Conservation (phyloP, 2,113 vertebrate species). For the Tyrannus savana region DNA sequence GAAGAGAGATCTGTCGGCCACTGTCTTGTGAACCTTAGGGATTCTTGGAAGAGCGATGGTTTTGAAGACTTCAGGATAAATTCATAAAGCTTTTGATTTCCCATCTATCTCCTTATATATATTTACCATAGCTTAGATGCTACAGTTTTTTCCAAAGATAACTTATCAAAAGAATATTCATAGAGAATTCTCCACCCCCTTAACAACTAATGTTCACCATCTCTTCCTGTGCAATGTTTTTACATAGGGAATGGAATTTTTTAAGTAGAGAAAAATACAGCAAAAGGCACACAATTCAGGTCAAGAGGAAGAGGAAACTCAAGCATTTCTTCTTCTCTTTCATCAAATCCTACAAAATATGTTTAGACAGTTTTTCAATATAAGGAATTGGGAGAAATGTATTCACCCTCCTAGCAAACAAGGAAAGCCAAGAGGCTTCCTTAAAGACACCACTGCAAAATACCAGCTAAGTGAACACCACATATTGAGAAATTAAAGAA, state of each 20-base stretch:
- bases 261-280: neutral
- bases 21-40: neutral
- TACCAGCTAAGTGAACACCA: neutral
- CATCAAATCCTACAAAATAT: neutral
- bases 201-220: neutral
- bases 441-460: neutral
- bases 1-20: neutral
- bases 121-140: neutral
- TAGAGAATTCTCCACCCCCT: neutral
- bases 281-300: neutral
- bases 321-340: neutral
- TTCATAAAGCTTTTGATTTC: neutral
- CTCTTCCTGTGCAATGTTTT: neutral
- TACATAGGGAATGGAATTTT: neutral
- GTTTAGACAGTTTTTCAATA: neutral
- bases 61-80: neutral
- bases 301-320: neutral
- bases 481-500: neutral
- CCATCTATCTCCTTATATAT: neutral
- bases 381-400: neutral
- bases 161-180: neutral
- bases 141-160: neutral
- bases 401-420: neutral
- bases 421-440: neutral
- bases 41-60: neutral